Base-by-base conservation (phyloP, 2,113 vertebrate species). In the Collichthys lucidus region DNA sequence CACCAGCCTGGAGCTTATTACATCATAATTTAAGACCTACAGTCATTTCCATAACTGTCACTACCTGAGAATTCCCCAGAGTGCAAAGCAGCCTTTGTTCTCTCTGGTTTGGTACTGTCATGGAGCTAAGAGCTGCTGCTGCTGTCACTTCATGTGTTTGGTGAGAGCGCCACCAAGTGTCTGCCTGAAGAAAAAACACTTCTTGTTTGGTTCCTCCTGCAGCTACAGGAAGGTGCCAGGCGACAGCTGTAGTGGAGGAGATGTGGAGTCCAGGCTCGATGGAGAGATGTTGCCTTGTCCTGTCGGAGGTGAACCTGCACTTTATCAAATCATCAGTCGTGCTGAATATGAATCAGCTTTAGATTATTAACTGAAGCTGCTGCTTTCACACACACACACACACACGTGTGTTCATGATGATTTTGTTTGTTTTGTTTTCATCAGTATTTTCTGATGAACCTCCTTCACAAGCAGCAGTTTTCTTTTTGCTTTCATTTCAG, bases 201-300 rank as follows among this genome's bases (percentile, higher is more conserved):
- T 8, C 63, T 19, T 65, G 6, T 60, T 3, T 40, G 35, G 31
- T 75, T 57, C 0, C 14, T 74, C 15, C 50, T 67, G n/a, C 93
- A 99, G 98, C 74, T 99, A 99, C 92, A 96, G 98, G 59, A 99
- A 97, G 92, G 97, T 99, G 60, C 96, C 98, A 3, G 98, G 98
- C 10, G 98, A 99, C 90, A 98, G 96, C 64, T 99, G 98, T 50
- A 94, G 94, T 11, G 98, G 97, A 31, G 98, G 98, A 81, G 98
- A 99, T 31, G 93, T 99, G 0, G 97, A 98, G 91, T 93, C 95
- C 0, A 93, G 98, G 5, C 95, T 99, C 1, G 96, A 98, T 63
- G 97, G 97, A 87, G 98, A 99, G 86, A 92, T 96, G 90, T 95
- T 99, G 20, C 97, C 98, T 0, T 99, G 98, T 93, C 97, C 98